phyloP scores from a whole-genome alignment of 2,888 invertebrate species.

The Ganaspis brasiliensis region DNA sequence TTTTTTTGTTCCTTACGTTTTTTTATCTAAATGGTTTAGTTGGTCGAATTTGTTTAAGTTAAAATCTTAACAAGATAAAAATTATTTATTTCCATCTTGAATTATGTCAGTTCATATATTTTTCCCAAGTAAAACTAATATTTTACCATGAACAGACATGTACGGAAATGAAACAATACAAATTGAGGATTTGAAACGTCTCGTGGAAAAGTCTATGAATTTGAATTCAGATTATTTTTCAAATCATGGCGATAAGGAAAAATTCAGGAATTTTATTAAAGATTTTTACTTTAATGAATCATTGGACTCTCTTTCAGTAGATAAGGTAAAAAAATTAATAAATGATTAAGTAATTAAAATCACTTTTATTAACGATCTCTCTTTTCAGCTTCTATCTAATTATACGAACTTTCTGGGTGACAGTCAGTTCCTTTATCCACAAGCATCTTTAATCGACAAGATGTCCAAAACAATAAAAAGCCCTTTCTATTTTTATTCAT shows the following conservation, averaged over 20 bases:
- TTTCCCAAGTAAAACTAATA: too few relatives aligned
- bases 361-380: background rate
- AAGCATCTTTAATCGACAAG: background rate
- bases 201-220: background rate
- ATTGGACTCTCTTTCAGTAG: background rate
- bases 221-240: background rate
- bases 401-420: background rate
- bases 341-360: background rate
- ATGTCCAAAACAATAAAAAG: background rate
- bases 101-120: too few relatives aligned
- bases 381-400: background rate
- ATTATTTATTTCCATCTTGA: too few relatives aligned
- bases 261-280: background rate
- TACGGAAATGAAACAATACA: too few relatives aligned
- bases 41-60: too few relatives aligned
- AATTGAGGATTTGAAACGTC: too few relatives aligned
- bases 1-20: too few relatives aligned
- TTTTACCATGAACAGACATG: too few relatives aligned
- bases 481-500: background rate
- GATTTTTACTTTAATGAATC: background rate
- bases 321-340: background rate
- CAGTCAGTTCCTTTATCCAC: constrained; percentile 2
- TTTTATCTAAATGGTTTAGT: too few relatives aligned
- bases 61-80: too few relatives aligned
- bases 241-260: background rate